phyloP scores from a whole-genome alignment of 1,140 invertebrate genomes.

The Lycorma delicatula region DNA sequence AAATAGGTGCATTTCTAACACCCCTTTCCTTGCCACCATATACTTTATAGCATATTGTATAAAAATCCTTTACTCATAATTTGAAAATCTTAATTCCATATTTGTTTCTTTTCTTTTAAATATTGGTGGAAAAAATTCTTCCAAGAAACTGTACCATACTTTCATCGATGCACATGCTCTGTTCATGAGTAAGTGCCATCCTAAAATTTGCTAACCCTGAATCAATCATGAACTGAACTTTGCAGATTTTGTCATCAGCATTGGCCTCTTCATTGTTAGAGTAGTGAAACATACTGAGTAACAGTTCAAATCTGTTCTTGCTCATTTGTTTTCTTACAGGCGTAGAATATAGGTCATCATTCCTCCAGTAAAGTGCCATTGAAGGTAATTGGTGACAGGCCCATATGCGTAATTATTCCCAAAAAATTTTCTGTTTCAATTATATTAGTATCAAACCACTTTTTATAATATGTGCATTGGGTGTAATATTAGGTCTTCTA shows the following conservation, averaged over 20 bases:
- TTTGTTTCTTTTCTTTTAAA: conserved; percentile 31
- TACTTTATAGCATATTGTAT: conserved; percentile 32
- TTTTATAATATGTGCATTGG: too few species aligned
- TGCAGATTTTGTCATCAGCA: conserved; percentile 21
- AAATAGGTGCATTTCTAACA: conserved; percentile 12
- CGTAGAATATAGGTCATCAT: neutral
- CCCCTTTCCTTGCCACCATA: conserved; percentile 32
- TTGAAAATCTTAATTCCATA: conserved; percentile 36
- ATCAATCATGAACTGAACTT: conserved; percentile 24
- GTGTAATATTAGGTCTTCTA: too few species aligned
- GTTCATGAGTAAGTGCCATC: conserved; percentile 19
- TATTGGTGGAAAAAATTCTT: conserved; percentile 28
- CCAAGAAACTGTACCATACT: conserved; percentile 33
- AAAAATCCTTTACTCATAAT: conserved; percentile 29
- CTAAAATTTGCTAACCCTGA: conserved; percentile 23
- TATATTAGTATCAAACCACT: conserved; percentile 8
- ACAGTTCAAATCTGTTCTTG: conserved; percentile 24
- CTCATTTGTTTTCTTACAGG: neutral
- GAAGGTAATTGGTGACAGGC: too few species aligned
- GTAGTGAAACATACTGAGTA: conserved; percentile 25
- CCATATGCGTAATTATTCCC: conserved; percentile 27
- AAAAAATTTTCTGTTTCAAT: conserved; percentile 28
- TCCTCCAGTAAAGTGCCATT: conserved; percentile 15
- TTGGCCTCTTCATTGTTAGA: conserved; percentile 23
- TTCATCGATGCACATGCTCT: conserved; percentile 33